A percentile compares a stretch with the other conserved stretches of the same genome.
These are phyloP conservation scores for Pseudachorutes palmiensis DNA, from an alignment of 1,140 invertebrate genomes.

Conservation along the genomic window DNA sequence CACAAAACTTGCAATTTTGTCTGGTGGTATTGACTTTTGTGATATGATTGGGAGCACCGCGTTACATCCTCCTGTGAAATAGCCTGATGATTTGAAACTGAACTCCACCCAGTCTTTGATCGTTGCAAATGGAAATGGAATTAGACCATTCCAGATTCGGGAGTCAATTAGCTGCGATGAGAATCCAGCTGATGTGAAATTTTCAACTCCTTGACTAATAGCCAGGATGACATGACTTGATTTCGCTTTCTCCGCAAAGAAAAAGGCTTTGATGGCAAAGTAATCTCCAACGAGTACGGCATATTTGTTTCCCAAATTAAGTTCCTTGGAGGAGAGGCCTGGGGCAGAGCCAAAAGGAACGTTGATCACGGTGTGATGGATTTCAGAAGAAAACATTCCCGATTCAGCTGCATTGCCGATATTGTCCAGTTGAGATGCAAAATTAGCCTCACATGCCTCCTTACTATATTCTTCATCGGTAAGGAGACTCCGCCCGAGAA, in stretches of 20 bases:
- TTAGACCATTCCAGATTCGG: constrained; percentile 10
- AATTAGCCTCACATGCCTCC: background rate
- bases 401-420: constrained; percentile 28
- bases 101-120: constrained; percentile 27
- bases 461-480: background rate
- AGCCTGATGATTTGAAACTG: constrained; percentile 23
- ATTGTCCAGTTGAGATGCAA: constrained; percentile 16
- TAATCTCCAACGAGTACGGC: constrained; percentile 35
- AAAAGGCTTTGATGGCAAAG: constrained; percentile 33
- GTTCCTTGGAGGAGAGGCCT: constrained; percentile 5
- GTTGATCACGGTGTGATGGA: constrained; percentile 33
- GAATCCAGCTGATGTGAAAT: constrained; percentile 33
- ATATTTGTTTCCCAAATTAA: constrained; percentile 35
- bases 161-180: constrained; percentile 20
- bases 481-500: constrained; percentile 32
- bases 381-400: constrained; percentile 36
- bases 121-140: constrained; percentile 11
- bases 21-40: background rate
- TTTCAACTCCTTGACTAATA: constrained; percentile 32
- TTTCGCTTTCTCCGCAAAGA: constrained; percentile 32
- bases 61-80: constrained; percentile 34
- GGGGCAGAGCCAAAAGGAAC: constrained; percentile 17
- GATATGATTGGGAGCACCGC: constrained; percentile 17
- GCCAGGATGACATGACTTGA: constrained; percentile 20
- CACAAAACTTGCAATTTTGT: constrained; percentile 17